Evolutionary conservation across 1,140 invertebrate species (phyloP).

Genomic region (Drosophila tropicalis): DNA sequence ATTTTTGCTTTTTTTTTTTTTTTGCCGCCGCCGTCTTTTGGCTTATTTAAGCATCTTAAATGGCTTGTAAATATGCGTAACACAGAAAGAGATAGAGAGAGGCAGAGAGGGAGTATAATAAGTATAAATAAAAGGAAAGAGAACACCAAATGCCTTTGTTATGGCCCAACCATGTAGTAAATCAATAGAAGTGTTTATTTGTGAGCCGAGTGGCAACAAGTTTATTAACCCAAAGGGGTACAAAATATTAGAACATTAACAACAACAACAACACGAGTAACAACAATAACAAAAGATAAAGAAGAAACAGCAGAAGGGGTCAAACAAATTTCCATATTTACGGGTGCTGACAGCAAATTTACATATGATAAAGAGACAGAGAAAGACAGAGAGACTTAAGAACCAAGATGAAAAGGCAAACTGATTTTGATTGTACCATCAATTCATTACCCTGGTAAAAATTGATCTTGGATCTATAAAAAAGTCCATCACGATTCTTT

Average conservation of each 20-base stretch:
- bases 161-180: slow-evolving; percentile 39
- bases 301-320: slow-evolving; percentile 42
- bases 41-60: slow-evolving; percentile 61
- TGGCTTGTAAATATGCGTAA: slow-evolving; percentile 44
- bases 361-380: slow-evolving; percentile 37
- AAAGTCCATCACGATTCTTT: too few species aligned
- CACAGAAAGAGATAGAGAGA: not conserved
- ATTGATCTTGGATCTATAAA: too few species aligned
- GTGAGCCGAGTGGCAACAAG: slow-evolving; percentile 57
- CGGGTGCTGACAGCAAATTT: slow-evolving; percentile 52
- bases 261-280: slow-evolving; percentile 2
- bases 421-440: not conserved
- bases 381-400: not conserved
- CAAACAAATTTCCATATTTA: slow-evolving; percentile 57
- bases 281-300: slow-evolving; percentile 13
- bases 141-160: slow-evolving; percentile 45
- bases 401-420: not conserved
- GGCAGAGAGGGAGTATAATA: not conserved
- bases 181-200: slow-evolving; percentile 69
- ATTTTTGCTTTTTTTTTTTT: not conserved
- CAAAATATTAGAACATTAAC: slow-evolving; percentile 34
- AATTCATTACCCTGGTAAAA: not conserved
- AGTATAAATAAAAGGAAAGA: slow-evolving; percentile 16
- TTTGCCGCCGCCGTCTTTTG: slow-evolving; percentile 3
- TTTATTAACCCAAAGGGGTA: slow-evolving; percentile 63